Percentiles rank a stretch among this genome's conserved stretches.
These are phyloP conservation scores for Pelecanus crispus DNA, from an alignment of 2,113 vertebrate genomes.

Conservation along the genomic window DNA sequence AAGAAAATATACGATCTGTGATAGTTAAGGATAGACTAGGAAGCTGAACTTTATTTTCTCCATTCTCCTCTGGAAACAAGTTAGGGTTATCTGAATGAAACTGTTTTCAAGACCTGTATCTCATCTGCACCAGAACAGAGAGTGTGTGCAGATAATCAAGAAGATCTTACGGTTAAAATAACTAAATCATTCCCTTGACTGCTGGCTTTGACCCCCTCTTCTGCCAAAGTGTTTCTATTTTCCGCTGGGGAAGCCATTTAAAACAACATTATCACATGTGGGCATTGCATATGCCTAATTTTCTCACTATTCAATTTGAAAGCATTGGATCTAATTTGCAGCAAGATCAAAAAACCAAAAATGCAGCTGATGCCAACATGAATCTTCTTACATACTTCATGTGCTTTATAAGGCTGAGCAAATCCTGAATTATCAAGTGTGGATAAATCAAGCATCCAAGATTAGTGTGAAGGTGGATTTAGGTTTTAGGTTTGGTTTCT, in stretches of 20 bases:
- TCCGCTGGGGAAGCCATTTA: background rate
- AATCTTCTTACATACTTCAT: background rate
- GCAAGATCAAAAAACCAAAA: background rate
- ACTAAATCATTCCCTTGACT: background rate
- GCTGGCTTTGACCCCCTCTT: background rate
- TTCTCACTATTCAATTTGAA: background rate
- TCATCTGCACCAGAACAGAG: background rate
- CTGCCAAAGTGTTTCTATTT: background rate
- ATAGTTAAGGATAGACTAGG: background rate
- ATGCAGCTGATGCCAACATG: background rate
- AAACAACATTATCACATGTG: background rate
- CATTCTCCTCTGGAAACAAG: background rate
- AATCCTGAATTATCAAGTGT: background rate
- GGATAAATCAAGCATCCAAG: background rate
- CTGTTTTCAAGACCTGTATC: background rate
- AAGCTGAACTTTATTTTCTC: background rate
- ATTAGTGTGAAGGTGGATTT: background rate
- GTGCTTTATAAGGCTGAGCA: background rate
- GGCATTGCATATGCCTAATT: background rate
- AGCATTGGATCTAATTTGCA: background rate
- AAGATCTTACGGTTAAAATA: background rate
- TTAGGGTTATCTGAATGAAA: background rate
- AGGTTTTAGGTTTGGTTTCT: background rate
- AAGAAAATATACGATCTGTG: background rate
- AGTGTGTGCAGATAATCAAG: background rate